phyloP scores from a whole-genome alignment of 2,113 vertebrate genomes.

The Panthera uncia region DNA sequence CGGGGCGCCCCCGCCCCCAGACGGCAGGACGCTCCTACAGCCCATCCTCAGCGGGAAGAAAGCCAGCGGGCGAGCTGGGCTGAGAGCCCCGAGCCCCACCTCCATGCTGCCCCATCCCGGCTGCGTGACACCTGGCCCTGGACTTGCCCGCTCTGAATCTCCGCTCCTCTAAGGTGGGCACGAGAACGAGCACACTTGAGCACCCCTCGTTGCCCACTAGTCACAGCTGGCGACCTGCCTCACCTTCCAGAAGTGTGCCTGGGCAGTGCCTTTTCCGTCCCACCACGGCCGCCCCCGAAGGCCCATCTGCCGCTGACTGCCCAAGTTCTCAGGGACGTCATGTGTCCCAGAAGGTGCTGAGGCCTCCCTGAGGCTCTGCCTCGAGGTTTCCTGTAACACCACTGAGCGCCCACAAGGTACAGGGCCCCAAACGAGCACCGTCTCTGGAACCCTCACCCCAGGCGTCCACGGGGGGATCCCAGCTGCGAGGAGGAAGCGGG shows the following conservation, averaged over 20 bases:
- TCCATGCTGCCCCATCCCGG: neutral
- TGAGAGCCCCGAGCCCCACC: no score
- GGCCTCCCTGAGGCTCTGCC: neutral
- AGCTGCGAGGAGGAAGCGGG: fast-evolving
- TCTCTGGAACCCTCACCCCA: fast-evolving
- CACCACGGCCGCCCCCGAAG: fast-evolving
- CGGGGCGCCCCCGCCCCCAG: fast-evolving
- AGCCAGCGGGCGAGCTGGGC: fast-evolving
- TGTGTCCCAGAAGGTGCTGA: fast-evolving
- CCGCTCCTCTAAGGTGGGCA: neutral
- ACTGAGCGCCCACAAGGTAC: fast-evolving
- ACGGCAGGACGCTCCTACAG: neutral
- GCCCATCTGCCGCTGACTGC: no score
- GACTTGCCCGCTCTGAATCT: neutral
- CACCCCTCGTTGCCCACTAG: fast-evolving
- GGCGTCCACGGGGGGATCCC: neutral
- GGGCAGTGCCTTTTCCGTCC: fast-evolving
- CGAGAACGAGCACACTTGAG: fast-evolving
- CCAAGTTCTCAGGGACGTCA: fast-evolving
- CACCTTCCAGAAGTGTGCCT: fast-evolving
- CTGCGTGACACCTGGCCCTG: neutral
- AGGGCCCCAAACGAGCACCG: fast-evolving
- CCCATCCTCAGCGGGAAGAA: fast-evolving
- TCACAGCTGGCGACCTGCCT: neutral
- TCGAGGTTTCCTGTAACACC: fast-evolving